Conservation (phyloP, 2,888 invertebrate species). For the Ectemnius lituratus region DNA sequence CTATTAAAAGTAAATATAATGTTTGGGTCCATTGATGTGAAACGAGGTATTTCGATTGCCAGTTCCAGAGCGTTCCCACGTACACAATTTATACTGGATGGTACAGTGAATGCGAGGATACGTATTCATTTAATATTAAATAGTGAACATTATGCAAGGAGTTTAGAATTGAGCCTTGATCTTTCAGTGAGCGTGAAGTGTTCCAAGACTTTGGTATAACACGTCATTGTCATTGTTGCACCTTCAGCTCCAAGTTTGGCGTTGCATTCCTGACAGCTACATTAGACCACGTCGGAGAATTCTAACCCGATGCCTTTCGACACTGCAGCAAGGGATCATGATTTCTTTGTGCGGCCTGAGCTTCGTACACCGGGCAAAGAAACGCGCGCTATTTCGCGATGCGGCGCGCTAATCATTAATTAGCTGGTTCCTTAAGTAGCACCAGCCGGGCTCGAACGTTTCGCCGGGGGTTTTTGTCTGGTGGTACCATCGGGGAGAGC, state of each 20-base stretch:
- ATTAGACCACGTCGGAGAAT: slow-evolving; percentile 11
- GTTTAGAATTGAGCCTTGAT: too few species aligned
- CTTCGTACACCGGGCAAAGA: slow-evolving; percentile 20
- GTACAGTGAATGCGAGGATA: too few species aligned
- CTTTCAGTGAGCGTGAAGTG: background rate
- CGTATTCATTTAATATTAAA: too few species aligned
- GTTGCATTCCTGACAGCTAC: background rate
- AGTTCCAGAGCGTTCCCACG: too few species aligned
- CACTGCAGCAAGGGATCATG: slow-evolving; percentile 3
- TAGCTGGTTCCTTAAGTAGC: slow-evolving; percentile 51
- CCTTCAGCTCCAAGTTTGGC: slow-evolving; percentile 1
- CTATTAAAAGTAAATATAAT: background rate
- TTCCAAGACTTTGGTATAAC: background rate
- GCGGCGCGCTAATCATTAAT: slow-evolving; percentile 57
- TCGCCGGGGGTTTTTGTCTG: slow-evolving; percentile 44
- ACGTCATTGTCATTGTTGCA: slow-evolving; percentile 17
- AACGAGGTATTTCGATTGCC: too few species aligned
- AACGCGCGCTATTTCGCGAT: slow-evolving; percentile 42
- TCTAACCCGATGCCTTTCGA: slow-evolving; percentile 10
- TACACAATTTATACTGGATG: too few species aligned
- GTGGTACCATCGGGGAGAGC: slow-evolving; percentile 13
- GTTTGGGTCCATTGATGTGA: too few species aligned
- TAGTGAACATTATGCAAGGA: too few species aligned
- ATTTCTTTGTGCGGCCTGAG: background rate
- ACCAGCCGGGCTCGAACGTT: slow-evolving; percentile 31